A percentile compares a stretch with the other conserved stretches of the same genome.
phyloP scores from a whole-genome alignment of 2,888 invertebrate species.

The Anorthoa munda region DNA sequence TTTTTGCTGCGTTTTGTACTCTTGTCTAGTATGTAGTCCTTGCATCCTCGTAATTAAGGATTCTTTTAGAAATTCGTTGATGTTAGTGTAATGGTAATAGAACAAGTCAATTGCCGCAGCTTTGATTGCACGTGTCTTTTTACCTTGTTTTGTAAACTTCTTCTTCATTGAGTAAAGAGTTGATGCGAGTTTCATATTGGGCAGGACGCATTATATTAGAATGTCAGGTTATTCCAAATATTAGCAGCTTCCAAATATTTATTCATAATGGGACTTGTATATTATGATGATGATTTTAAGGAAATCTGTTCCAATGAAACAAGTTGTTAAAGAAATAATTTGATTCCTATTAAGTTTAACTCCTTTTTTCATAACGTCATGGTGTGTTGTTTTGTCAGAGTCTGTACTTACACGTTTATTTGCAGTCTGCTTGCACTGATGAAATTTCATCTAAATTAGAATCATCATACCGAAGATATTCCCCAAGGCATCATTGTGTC shows the following conservation, averaged over 20 bases:
- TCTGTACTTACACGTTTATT: too few relatives aligned
- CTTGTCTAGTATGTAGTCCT: background rate
- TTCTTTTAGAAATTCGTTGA: slow-evolving; percentile 18
- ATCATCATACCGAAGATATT: background rate
- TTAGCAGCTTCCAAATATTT: background rate
- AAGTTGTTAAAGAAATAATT: background rate
- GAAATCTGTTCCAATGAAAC: background rate
- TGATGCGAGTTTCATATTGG: slow-evolving; percentile 1
- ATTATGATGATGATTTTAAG: too few relatives aligned
- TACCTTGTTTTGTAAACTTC: slow-evolving; percentile 21
- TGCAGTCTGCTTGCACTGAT: background rate
- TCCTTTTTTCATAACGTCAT: background rate
- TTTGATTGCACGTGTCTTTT: slow-evolving; percentile 5
- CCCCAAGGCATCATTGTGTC: background rate
- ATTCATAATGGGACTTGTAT: background rate
- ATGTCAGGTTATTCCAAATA: background rate
- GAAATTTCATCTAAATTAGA: background rate
- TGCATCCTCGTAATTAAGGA: background rate
- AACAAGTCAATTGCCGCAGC: background rate
- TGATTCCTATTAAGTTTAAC: background rate
- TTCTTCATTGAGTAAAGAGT: slow-evolving; percentile 2
- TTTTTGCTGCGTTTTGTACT: background rate
- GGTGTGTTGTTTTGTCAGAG: too few relatives aligned
- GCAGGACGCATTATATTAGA: slow-evolving; percentile 19
- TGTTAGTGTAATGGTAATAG: background rate